These are phyloP conservation scores for Teleogryllus oceanicus DNA, from an alignment of 2,888 invertebrate genomes.

Conservation along the genomic window DNA sequence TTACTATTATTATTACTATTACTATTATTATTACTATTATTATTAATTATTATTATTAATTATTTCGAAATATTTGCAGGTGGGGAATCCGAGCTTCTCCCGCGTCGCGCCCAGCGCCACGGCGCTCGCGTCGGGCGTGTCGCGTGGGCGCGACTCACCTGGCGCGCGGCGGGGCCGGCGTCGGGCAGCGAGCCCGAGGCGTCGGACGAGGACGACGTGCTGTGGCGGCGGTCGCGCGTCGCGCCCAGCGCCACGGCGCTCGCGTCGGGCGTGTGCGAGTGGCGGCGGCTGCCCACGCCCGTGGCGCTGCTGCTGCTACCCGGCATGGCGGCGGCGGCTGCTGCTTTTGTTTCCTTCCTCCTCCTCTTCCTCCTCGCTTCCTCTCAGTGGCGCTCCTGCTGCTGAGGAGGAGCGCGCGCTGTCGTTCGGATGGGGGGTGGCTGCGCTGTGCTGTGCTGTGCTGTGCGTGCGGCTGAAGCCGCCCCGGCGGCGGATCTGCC, in stretches of 20 bases:
- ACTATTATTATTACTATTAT: too few relatives aligned
- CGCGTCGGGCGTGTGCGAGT: not conserved
- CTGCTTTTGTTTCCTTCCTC: not conserved
- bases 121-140: too few relatives aligned
- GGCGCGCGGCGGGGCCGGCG: not conserved
- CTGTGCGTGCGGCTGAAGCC: too few relatives aligned
- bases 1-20: too few relatives aligned
- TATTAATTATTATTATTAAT: too few relatives aligned
- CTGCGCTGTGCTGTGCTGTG: too few relatives aligned
- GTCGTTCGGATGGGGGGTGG: too few relatives aligned
- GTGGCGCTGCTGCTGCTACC: not conserved
- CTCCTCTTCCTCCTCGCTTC: not conserved
- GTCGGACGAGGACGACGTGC: not conserved
- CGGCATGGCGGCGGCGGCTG: not conserved
- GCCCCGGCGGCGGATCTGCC: too few relatives aligned
- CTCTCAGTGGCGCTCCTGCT: not conserved
- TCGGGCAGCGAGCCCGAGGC: not conserved
- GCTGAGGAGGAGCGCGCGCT: too few relatives aligned
- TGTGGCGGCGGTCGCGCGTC: not conserved
- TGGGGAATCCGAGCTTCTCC: too few relatives aligned
- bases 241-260: not conserved
- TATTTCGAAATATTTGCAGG: too few relatives aligned
- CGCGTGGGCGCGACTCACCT: not conserved
- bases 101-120: too few relatives aligned
- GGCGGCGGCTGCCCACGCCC: slow-evolving; percentile 7